These are phyloP conservation scores for Enteromius afrohamiltoni DNA, from an alignment of 2,797 vertebrate species.

Conservation along the genomic window DNA sequence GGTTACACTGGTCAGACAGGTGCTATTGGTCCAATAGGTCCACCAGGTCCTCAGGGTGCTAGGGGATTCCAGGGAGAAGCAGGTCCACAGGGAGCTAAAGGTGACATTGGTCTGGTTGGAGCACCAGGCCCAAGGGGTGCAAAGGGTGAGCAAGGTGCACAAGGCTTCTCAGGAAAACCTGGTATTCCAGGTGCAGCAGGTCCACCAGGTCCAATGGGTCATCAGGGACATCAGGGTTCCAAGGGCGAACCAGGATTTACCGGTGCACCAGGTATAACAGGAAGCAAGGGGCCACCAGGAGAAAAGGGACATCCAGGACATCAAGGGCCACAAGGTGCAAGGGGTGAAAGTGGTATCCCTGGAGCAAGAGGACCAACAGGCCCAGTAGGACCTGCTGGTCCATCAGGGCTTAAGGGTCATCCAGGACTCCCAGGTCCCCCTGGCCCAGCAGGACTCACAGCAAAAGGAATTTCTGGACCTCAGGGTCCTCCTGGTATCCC, in stretches of 20 bases:
- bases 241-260: conserved; percentile 84
- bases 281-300: conserved; percentile 81
- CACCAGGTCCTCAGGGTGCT: conserved; percentile 84
- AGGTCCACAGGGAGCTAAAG: conserved; percentile 87
- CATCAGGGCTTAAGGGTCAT: conserved; percentile 85
- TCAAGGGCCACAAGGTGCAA: conserved; percentile 82
- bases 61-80: conserved; percentile 86
- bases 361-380: conserved; percentile 86
- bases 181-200: conserved; percentile 87
- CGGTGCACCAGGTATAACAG: conserved; percentile 84
- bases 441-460: conserved; percentile 84
- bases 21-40: conserved; percentile 79
- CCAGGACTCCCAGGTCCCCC: conserved; percentile 86
- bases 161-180: conserved; percentile 87
- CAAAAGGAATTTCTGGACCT: conserved; percentile 85
- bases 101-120: conserved; percentile 84
- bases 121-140: conserved; percentile 81
- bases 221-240: conserved; percentile 82
- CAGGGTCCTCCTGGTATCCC: conserved; percentile 85
- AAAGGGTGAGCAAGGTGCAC: conserved; percentile 87
- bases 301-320: conserved; percentile 84
- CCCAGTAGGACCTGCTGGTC: conserved; percentile 80
- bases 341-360: conserved; percentile 85
- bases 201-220: conserved; percentile 82
- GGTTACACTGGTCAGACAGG: conserved; percentile 87